Evolutionary conservation across 2,888 invertebrate genomes (phyloP).

Genomic region (Pseudolycoriella hygida): DNA sequence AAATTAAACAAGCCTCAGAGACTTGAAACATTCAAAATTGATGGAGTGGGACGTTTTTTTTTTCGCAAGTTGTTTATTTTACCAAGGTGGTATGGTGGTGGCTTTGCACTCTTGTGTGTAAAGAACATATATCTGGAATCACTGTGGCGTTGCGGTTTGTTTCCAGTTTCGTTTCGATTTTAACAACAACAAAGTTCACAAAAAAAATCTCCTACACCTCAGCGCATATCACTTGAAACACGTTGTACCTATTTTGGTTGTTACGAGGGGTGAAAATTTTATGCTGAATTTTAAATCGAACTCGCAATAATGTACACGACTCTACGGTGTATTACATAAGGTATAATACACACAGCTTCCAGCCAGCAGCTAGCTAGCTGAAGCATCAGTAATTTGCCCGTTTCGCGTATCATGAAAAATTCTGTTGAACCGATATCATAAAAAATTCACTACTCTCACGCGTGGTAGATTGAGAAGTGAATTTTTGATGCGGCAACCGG

Average conservation of each 20-base stretch:
- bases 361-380: background rate
- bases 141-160: too few species aligned
- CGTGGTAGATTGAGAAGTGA: slow-evolving; percentile 31
- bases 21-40: slow-evolving; percentile 1
- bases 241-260: background rate
- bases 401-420: slow-evolving; percentile 3
- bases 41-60: background rate
- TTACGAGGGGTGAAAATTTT: background rate
- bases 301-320: background rate
- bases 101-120: background rate
- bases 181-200: too few species aligned
- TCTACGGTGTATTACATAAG: background rate
- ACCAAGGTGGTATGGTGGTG: background rate
- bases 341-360: background rate
- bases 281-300: slow-evolving; percentile 3
- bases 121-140: background rate
- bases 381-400: background rate
- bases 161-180: too few species aligned
- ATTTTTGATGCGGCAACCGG: slow-evolving; percentile 21
- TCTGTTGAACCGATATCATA: slow-evolving; percentile 10
- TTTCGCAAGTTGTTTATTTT: background rate
- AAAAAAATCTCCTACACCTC: too few species aligned
- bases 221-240: too few species aligned
- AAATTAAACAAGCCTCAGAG: slow-evolving; percentile 1
- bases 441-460: slow-evolving; percentile 30